phyloP scores from a whole-genome alignment of 2,888 invertebrate genomes.

The Bellardia bayeri region DNA sequence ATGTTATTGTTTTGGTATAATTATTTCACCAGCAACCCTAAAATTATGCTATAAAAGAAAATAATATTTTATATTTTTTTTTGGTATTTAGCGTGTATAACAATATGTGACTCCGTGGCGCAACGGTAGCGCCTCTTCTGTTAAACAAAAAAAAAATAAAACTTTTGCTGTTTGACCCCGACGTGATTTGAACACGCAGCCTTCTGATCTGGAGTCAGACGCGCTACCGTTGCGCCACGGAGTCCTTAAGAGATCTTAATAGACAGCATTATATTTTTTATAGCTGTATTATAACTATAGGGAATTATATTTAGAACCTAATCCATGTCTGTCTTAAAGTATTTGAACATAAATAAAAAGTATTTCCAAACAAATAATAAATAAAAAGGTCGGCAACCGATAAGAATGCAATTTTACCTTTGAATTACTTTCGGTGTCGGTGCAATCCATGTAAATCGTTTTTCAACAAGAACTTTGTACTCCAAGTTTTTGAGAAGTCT shows the following conservation, averaged over 20 bases:
- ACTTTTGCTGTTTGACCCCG: too few species aligned
- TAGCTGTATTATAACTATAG: too few species aligned
- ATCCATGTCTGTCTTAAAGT: too few species aligned
- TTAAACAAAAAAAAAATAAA: background rate
- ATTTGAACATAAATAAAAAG: too few species aligned
- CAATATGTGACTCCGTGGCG: constrained; percentile 79
- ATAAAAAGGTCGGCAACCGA: too few species aligned
- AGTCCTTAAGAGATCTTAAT: constrained; percentile 73
- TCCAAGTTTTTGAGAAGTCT: too few species aligned
- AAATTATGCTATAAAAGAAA: constrained; percentile 33
- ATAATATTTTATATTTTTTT: constrained; percentile 58
- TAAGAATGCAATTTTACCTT: too few species aligned
- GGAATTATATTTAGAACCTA: too few species aligned
- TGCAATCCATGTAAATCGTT: too few species aligned
- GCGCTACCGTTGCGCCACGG: constrained; percentile 83
- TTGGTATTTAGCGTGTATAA: background rate
- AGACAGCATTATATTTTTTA: background rate
- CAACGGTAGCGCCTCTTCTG: constrained; percentile 79
- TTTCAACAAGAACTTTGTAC: too few species aligned
- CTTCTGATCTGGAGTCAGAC: constrained; percentile 83
- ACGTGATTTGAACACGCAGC: constrained; percentile 83
- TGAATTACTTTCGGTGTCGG: too few species aligned
- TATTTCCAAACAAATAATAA: too few species aligned
- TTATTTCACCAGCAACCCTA: background rate
- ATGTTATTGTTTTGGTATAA: background rate